Evolutionary conservation across 2,888 invertebrate genomes (phyloP), one percentile per base, ranked within the genome.

Genomic region (Phyto melanocephala): DNA sequence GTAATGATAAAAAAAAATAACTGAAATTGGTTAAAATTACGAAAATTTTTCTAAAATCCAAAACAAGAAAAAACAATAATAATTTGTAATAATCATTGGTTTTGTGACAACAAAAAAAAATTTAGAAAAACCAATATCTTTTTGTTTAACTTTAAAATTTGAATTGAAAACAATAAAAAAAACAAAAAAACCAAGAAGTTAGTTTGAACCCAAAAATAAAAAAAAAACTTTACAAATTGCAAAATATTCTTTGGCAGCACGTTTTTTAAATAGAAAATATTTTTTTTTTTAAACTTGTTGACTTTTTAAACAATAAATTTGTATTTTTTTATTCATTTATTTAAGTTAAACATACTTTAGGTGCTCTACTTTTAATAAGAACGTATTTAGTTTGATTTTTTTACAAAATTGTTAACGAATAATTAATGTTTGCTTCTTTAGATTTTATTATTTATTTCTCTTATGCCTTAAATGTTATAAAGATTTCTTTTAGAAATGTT

Each of bases 241-340:
- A 58, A 65, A 82, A 82, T 71, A 60, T 75, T 82, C 65, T 82
- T 67, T 40, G 50, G 54, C 54, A 70, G 70, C 82, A 82, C 82
- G 79, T 71, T 82, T 78, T 77, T 28, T 68, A 11, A 40, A n/a
- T 6, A 28, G 6, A n/a, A n/a, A n/a, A n/a, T n/a, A n/a, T n/a
- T n/a, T 28, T 28, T 28, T 28, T 6, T 3, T 28, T 28, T 28
- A 28, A 28, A 28, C 6, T 28, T 3, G 6, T 28, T 28, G 28
- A 28, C n/a, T 60, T 62, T 70, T 52, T 15, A 54, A 37, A 40
- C 28, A 52, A 54, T n/a, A 45, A 47, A 50, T 58, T 17, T 56
- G 22, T 47, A 58, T 58, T 65, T 58, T 33, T 17, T 54, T 62
- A 2, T n/a, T n/a, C n/a, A n/a, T n/a, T n/a, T 17, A n/a, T 24